phyloP scores from a whole-genome alignment of 2,888 invertebrate species.

The Plemyria rubiginata region DNA sequence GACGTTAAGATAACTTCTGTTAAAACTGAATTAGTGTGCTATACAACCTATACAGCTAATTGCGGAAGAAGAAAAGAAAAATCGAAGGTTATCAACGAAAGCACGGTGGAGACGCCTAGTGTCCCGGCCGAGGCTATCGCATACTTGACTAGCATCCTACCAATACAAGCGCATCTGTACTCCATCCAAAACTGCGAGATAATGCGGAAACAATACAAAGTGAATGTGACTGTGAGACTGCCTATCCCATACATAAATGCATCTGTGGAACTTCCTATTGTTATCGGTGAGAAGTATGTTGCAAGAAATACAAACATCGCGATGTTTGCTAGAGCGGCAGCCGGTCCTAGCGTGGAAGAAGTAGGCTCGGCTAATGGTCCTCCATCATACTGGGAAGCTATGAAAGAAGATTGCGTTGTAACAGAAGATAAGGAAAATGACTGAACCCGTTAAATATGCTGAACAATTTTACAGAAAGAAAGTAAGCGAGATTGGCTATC shows the following conservation, averaged over 20 bases:
- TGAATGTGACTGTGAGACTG: conserved; percentile 44
- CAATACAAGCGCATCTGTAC: conserved; percentile 39
- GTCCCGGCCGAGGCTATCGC: conserved; percentile 38
- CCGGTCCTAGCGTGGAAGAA: conserved; percentile 24
- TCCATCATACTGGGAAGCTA: conserved; percentile 44
- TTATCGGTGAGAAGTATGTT: conserved; percentile 42
- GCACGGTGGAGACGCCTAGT: conserved; percentile 31
- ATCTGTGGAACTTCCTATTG: conserved; percentile 44
- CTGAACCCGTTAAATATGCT: conserved; percentile 2
- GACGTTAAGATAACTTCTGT: conserved; percentile 37
- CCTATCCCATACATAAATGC: conserved; percentile 47
- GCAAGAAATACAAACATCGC: conserved; percentile 15
- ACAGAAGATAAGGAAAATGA: conserved; percentile 16
- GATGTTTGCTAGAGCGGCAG: conserved; percentile 11
- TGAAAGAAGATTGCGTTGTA: conserved; percentile 36
- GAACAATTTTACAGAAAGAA: background rate
- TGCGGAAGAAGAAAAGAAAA: conserved; percentile 22
- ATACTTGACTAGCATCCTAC: conserved; percentile 32
- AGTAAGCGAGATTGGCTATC: background rate
- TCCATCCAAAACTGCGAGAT: conserved; percentile 47
- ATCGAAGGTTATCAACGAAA: conserved; percentile 26
- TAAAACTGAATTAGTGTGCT: conserved; percentile 36
- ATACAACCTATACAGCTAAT: conserved; percentile 38
- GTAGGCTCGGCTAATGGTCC: conserved; percentile 26
- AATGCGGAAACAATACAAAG: conserved; percentile 40